A percentile compares a stretch with the other conserved stretches of the same genome.
Evolutionary conservation across 2,797 vertebrate genomes (phyloP).

Genomic region (Malacoraja senta): DNA sequence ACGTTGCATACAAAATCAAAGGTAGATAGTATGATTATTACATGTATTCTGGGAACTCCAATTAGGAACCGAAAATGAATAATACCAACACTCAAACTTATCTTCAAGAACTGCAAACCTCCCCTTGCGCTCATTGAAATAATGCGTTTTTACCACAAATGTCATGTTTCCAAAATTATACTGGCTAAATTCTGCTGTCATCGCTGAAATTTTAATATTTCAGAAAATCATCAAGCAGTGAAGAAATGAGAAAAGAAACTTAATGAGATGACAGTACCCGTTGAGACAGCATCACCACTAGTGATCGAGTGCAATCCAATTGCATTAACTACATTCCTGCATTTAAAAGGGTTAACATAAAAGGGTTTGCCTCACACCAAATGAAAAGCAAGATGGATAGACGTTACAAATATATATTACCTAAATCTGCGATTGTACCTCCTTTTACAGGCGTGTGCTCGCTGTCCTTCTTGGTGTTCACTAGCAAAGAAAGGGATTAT

Average conservation of each 20-base stretch:
- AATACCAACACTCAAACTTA: background rate
- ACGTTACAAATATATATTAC: constrained; percentile 54
- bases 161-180: background rate
- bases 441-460: constrained; percentile 87
- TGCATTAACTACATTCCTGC: background rate
- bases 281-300: background rate
- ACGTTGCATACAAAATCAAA: no score
- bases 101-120: background rate
- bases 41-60: no score
- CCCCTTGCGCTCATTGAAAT: background rate
- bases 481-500: constrained; percentile 51
- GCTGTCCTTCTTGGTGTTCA: constrained; percentile 88
- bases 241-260: background rate
- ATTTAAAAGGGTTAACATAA: background rate
- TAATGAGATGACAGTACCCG: background rate
- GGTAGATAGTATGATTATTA: no score
- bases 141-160: background rate
- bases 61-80: background rate
- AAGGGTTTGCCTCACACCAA: no score
- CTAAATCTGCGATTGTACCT: constrained; percentile 79
- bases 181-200: background rate
- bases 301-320: background rate
- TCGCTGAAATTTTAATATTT: background rate
- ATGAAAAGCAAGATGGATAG: background rate
- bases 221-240: no score